Base-by-base conservation (phyloP, 2,888 invertebrate genomes). In the Cryptocheilus praepositus region DNA sequence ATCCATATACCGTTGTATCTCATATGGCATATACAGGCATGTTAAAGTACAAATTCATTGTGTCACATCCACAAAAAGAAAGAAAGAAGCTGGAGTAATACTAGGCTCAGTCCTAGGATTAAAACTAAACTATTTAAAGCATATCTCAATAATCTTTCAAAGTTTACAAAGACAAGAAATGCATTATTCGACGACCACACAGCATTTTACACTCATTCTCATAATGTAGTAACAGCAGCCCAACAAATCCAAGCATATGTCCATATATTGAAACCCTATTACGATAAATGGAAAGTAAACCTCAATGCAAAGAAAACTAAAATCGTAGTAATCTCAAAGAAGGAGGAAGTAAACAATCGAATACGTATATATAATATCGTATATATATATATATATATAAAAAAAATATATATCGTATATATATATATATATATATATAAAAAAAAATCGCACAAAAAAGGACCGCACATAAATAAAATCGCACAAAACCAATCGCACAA, bases 21-120 rank as follows among this genome's bases (percentile, higher is more conserved):
- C 75, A 5, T 86, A 83, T 55, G 55, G 84, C 3, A 55, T 2
- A 28, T 3, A 55, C 15, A 55, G 82, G 61, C 18, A 64, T 1
- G 58, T 83, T 1, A 45, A 52, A 55, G 81, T 81, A 5, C 63
- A 69, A 66, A 71, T 81, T 1, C 74, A 77, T 45, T 57, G 55
- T 18, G 28, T 36, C 4, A 44, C 58, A 15, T 78, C 77, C 0
- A 43, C 68, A 22, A 58, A 46, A 4, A 66, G 69, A 43, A 54
- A 55, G 54, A 64, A 74, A 2, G 60, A 25, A 60, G 71, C 76
- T 11, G 74, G 76, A 7, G 73, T 73, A 5, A n/a, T n/a, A n/a
- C n/a, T n/a, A n/a, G n/a, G n/a, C n/a, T 71, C 73, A 0, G 73
- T 77, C 1, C 49, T 77, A 21, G 71, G 75, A 19, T 76, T 74